Percentiles rank a stretch among this genome's conserved stretches.
Conservation (phyloP, 1,140 invertebrate species). For the Amphibalanus amphitrite region DNA sequence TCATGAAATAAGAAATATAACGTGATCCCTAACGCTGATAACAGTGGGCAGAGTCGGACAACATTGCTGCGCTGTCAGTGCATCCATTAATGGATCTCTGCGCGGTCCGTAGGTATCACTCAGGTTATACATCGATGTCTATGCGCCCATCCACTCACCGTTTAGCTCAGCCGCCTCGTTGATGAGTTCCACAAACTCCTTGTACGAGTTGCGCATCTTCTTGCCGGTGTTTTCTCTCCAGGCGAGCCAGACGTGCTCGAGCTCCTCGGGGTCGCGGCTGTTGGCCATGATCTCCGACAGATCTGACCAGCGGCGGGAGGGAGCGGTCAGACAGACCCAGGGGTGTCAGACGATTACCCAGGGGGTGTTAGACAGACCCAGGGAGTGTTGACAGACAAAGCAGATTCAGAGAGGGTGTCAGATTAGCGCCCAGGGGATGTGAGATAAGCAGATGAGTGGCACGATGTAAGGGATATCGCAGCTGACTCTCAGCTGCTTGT, state of each 20-base stretch:
- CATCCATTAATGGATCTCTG: too few relatives aligned
- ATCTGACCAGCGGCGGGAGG: slow-evolving; percentile 26
- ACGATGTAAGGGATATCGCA: too few relatives aligned
- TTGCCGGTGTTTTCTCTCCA: slow-evolving; percentile 58
- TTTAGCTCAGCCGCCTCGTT: slow-evolving; percentile 66
- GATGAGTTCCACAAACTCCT: slow-evolving; percentile 49
- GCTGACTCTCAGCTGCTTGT: too few relatives aligned
- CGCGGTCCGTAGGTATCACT: slow-evolving; percentile 13
- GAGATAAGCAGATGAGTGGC: too few relatives aligned
- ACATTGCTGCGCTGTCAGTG: too few relatives aligned
- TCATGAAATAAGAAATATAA: slow-evolving; percentile 9
- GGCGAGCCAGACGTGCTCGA: slow-evolving; percentile 52
- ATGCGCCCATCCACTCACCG: slow-evolving; percentile 40
- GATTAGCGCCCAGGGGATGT: too few relatives aligned
- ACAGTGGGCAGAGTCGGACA: too few relatives aligned
- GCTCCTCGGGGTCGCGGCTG: slow-evolving; percentile 49
- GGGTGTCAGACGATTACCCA: too few relatives aligned
- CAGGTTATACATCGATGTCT: background rate
- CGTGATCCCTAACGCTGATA: slow-evolving; percentile 1
- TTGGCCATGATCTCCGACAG: slow-evolving; percentile 44
- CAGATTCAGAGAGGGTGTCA: too few relatives aligned
- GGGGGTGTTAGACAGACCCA: too few relatives aligned
- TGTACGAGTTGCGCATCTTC: slow-evolving; percentile 44
- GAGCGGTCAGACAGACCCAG: too few relatives aligned
- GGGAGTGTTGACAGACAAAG: too few relatives aligned